Conservation (phyloP, 2,113 vertebrate species). For the Notothenia rossii region DNA sequence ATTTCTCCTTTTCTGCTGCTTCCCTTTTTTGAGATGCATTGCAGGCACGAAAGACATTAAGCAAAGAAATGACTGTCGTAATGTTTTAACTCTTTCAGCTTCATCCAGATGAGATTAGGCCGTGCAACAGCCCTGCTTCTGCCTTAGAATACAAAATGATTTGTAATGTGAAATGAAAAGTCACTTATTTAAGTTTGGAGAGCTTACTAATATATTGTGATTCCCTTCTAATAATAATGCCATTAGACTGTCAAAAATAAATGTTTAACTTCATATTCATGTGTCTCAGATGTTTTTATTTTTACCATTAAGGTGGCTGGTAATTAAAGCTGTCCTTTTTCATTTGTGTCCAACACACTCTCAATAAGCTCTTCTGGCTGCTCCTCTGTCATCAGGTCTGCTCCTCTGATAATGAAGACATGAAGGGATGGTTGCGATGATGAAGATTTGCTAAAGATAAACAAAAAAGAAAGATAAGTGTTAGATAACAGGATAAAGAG, state of each 20-base stretch:
- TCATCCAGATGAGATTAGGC: background rate
- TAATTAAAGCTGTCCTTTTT: background rate
- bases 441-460: slow-evolving; percentile 68
- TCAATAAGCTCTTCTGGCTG: slow-evolving; percentile 3
- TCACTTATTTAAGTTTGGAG: slow-evolving; percentile 39
- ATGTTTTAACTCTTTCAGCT: slow-evolving; percentile 25
- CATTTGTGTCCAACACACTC: background rate
- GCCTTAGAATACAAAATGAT: slow-evolving; percentile 19
- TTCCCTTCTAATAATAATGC: slow-evolving; percentile 35
- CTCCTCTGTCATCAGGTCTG: background rate
- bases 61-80: slow-evolving; percentile 27
- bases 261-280: slow-evolving; percentile 19
- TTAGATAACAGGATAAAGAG: slow-evolving; percentile 8
- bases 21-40: slow-evolving; percentile 20
- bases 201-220: slow-evolving; percentile 29
- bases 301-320: slow-evolving; percentile 5
- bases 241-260: slow-evolving; percentile 50
- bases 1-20: slow-evolving; percentile 14
- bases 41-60: slow-evolving; percentile 30
- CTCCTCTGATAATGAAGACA: slow-evolving; percentile 11
- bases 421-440: slow-evolving; percentile 58
- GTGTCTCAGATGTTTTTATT: slow-evolving; percentile 5
- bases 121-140: slow-evolving; percentile 19
- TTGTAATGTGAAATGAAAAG: slow-evolving; percentile 23
- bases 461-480: background rate